Evolutionary conservation across 2,888 invertebrate genomes (phyloP), one percentile per base, ranked within the genome.

Genomic region (Sclerodermus sp.): DNA sequence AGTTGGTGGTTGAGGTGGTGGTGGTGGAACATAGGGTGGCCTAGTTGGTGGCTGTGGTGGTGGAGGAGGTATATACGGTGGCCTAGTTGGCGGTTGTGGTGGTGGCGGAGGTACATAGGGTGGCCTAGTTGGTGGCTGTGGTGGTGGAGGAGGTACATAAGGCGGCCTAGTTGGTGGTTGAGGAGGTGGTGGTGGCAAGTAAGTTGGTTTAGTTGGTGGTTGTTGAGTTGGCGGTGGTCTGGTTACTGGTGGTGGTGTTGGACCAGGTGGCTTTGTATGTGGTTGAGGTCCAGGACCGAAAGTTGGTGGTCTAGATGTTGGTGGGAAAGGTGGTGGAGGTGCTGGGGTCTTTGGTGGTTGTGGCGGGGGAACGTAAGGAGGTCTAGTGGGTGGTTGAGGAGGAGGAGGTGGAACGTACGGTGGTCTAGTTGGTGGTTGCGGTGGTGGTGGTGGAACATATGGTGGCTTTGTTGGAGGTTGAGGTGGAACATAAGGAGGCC

Each of bases 391-490:
- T 1, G 57, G 51, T 1, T 47, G 44, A 0, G 50, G 49, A 2
- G 45, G 55, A 0, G 50, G 52, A 1, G 57, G 51, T 16, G 45
- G 15, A 23, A 58, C 30, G 30, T 18, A 63, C 34, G 64, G 62
- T 37, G 59, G 55, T 23, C 44, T 45, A 5, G 42, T 45, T 1
- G 56, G 52, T 8, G 58, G 59, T n/a, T n/a, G n/a, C 34, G 4
- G 34, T 8, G 34, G 4, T 34, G 49, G 56, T 18, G 72, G 67
- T 0, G 72, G 16, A 4, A 30, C 18, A 16, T 17, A 10, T 12
- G 49, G 70, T 15, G 70, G 51, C 0, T 67, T 64, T 0, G 74
- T 71, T 13, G 34, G 34, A 8, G 57, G 49, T 14, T 46, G 52
- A 49, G 57, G 34, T 52, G 51, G 49, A 41, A 15, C 13, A 43